Evolutionary conservation across 2,797 vertebrate genomes (phyloP), one percentile per base, ranked within the genome.

Genomic region (Vultur gryphus): DNA sequence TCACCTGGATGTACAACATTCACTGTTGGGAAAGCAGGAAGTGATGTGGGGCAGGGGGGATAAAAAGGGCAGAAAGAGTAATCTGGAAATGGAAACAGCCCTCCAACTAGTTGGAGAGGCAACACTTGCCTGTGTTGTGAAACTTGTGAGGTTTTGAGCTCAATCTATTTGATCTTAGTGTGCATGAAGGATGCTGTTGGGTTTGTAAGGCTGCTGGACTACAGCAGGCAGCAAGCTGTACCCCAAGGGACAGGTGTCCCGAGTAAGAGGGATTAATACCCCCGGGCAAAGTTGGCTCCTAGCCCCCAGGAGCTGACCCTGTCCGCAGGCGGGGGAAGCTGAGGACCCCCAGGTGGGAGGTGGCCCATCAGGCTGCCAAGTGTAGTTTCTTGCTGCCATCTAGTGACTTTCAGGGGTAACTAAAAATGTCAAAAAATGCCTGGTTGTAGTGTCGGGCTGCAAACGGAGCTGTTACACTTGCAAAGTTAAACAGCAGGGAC

Each of bases 371-470:
- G 4, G 23, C 13, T 37, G 31, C 55, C 39, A 55, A 86, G 43
- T 5, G 48, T 25, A 85, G 97, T 44, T 89, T 81, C 75, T 95
- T 96, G 95, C 89, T 88, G 97, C 98, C 98, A 97, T 87, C 98
- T 98, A 96, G 96, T 95, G 98, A 65, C 80, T 0, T 0, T 1
- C 6, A 0, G 13, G 13, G 23, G 6, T 48, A 83, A 28, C 20
- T 46, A 48, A 59, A 81, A 64, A 26, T 6, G 49, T 33, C 7
- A 1, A 20, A 13, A 84, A 17, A 1, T 0, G 14, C 31, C 25
- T 2, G 37, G 13, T 26, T 26, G 6, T 4, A 2, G 44, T 0
- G 55, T 17, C 5, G 6, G 9, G 9, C 31, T 44, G 28, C 21
- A 7, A 21, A 7, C 6, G 7, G 24, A 44, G 41, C 7, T 5